These are phyloP conservation scores for Podargus strigoides DNA, from an alignment of 2,797 vertebrate species.

Conservation along the genomic window DNA sequence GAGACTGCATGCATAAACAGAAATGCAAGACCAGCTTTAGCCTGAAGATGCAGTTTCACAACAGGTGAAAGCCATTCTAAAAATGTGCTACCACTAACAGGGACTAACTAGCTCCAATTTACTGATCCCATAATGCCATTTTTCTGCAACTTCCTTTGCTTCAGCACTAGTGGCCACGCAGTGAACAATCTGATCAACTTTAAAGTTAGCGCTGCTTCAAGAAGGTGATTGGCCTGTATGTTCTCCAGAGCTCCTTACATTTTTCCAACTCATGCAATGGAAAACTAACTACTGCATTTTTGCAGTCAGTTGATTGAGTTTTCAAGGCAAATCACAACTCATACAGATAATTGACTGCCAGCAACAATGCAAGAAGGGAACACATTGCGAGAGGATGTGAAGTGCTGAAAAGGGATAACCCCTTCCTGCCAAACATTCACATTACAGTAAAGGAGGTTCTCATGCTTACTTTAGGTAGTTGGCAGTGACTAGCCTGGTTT, in stretches of 20 bases:
- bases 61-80: neutral
- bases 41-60: neutral
- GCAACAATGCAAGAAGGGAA: neutral
- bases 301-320: neutral
- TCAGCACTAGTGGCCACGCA: neutral
- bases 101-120: neutral
- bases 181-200: neutral
- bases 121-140: neutral
- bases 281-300: neutral
- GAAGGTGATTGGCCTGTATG: neutral
- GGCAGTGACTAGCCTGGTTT: neutral
- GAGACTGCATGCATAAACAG: neutral
- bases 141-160: neutral
- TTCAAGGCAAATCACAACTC: neutral
- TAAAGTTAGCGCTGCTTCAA: neutral
- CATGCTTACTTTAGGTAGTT: neutral
- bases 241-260: neutral
- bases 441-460: neutral
- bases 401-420: neutral
- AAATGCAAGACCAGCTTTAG: neutral
- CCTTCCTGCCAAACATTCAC: neutral
- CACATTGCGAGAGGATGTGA: neutral
- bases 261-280: neutral
- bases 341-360: neutral
- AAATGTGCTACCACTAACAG: neutral